Percentiles rank a stretch among this genome's conserved stretches.
Evolutionary conservation across 2,888 invertebrate genomes (phyloP).

Genomic region (Mythimna ferrago): DNA sequence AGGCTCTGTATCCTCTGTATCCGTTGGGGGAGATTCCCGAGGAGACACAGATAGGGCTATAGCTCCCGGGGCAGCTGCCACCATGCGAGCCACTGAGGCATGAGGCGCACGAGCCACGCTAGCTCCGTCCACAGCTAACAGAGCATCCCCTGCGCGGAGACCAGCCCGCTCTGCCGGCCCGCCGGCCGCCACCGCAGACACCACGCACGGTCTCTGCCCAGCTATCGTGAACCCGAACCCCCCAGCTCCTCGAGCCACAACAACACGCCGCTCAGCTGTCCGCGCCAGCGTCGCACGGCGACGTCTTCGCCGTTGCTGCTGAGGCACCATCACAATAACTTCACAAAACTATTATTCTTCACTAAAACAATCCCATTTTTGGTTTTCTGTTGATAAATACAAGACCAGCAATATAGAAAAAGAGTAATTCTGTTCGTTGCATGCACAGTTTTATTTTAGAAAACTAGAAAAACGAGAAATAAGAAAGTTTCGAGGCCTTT

Average conservation of each 20-base stretch:
- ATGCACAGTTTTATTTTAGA: conserved; percentile 66
- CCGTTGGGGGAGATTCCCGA: conserved; percentile 85
- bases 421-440: conserved; percentile 20
- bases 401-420: conserved; percentile 2
- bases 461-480: conserved; percentile 87
- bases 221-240: conserved; percentile 99
- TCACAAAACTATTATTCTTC: conserved; percentile 64
- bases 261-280: conserved; percentile 94
- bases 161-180: conserved; percentile 97
- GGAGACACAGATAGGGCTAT: conserved; percentile 96
- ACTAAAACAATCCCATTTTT: conserved; percentile 58
- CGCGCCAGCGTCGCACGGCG: conserved; percentile 82
- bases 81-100: conserved; percentile 97
- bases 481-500: conserved; percentile 84
- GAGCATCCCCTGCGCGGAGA: conserved; percentile 97
- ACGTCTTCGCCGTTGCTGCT: conserved; percentile 86
- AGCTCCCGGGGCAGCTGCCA: conserved; percentile 96
- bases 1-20: conserved; percentile 87
- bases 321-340: conserved; percentile 84
- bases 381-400: conserved; percentile 39
- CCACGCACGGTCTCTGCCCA: conserved; percentile 98
- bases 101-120: conserved; percentile 98
- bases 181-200: conserved; percentile 97
- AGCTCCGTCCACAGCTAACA: conserved; percentile 97
- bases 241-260: conserved; percentile 95